Evolutionary conservation across 2,888 invertebrate genomes (phyloP).

Genomic region (Nemotelus pantherinus): DNA sequence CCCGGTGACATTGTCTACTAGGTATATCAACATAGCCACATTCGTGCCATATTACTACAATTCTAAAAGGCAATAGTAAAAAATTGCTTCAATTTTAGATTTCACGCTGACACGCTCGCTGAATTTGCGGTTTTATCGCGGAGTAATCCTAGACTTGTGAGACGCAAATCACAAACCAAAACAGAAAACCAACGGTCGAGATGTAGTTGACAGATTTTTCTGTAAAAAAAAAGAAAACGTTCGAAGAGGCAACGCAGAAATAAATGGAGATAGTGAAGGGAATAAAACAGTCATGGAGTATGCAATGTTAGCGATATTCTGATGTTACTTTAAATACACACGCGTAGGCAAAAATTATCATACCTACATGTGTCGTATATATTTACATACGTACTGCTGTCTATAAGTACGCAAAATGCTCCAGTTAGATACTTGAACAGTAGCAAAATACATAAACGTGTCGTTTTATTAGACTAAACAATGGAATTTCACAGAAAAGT

Average conservation of each 20-base stretch:
- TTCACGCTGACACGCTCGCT: slow-evolving; percentile 60
- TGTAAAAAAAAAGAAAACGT: slow-evolving; percentile 14
- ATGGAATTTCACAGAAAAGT: neutral
- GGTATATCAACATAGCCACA: neutral
- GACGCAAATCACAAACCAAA: slow-evolving; percentile 51
- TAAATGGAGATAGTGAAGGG: too few species aligned
- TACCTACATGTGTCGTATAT: neutral
- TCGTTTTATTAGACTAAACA: neutral
- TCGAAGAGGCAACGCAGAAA: neutral
- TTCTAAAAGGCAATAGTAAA: slow-evolving; percentile 12
- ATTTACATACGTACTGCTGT: too few species aligned
- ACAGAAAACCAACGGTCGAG: slow-evolving; percentile 47
- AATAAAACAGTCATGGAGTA: neutral
- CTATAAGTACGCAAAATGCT: too few species aligned
- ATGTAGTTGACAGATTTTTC: slow-evolving; percentile 40
- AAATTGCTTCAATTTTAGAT: slow-evolving; percentile 50
- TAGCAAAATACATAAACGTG: neutral
- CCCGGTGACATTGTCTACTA: neutral
- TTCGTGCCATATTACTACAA: neutral
- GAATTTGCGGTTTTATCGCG: slow-evolving; percentile 60
- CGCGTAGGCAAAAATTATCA: neutral
- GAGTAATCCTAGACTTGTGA: slow-evolving; percentile 59
- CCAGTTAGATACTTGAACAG: neutral
- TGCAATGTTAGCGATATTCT: slow-evolving; percentile 2
- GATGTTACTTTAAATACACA: neutral